Evolutionary conservation across 1,140 invertebrate species (phyloP).

Genomic region (Bombus haemorrhoidalis): DNA sequence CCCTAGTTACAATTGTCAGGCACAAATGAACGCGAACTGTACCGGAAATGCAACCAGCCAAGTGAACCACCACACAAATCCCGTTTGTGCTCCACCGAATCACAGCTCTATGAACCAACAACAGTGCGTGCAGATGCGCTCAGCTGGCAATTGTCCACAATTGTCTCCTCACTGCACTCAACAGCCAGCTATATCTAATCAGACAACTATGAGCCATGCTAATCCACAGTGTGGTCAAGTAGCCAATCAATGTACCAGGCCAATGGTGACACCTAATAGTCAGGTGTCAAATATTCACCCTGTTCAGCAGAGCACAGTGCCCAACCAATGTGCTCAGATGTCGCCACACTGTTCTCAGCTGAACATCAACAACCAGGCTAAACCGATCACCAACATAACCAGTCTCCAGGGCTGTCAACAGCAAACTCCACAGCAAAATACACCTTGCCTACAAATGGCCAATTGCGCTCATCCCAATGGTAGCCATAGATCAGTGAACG

Average conservation of each 20-base stretch:
- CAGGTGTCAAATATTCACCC: constrained; percentile 58
- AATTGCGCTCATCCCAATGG: constrained; percentile 73
- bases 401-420: constrained; percentile 47
- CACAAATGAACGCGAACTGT: constrained; percentile 70
- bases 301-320: constrained; percentile 33
- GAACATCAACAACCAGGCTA: constrained; percentile 52
- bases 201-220: constrained; percentile 40
- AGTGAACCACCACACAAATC: constrained; percentile 63
- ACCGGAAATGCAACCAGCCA: constrained; percentile 52
- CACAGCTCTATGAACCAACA: constrained; percentile 52
- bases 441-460: constrained; percentile 67
- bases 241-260: constrained; percentile 54
- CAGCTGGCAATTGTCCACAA: constrained; percentile 71
- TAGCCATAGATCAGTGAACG: constrained; percentile 48
- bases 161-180: constrained; percentile 75
- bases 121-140: constrained; percentile 66
- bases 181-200: constrained; percentile 22
- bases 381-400: constrained; percentile 45
- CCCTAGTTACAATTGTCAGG: constrained; percentile 71
- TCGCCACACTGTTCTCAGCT: constrained; percentile 68
- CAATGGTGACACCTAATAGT: constrained; percentile 57
- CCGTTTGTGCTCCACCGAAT: constrained; percentile 55
- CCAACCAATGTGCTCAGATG: constrained; percentile 60
- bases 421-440: constrained; percentile 27
- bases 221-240: constrained; percentile 58